phyloP scores from a whole-genome alignment of 2,888 invertebrate genomes.

The Rapana venosa region DNA sequence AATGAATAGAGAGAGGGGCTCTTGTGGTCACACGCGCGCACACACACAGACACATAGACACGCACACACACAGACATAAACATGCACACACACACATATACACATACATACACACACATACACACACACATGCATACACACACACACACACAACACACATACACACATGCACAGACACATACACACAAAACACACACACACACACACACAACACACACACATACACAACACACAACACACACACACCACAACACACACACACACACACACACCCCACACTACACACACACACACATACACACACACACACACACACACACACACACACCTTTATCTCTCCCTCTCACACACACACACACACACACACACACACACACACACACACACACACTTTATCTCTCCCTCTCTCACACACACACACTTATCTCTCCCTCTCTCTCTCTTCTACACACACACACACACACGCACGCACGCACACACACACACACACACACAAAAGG shows the following conservation, averaged over 20 bases:
- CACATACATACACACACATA: background rate
- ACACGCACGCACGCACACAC: constrained; percentile 19
- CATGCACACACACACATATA: background rate
- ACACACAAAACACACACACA: too few species aligned
- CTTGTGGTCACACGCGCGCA: too few species aligned
- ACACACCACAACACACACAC: too few species aligned
- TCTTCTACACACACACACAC: background rate
- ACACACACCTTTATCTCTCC: too few species aligned
- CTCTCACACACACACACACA: constrained; percentile 1
- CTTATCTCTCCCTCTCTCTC: background rate
- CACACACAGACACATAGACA: background rate
- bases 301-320: background rate
- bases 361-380: background rate
- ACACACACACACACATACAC: background rate
- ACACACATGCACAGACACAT: too few species aligned
- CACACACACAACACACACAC: background rate
- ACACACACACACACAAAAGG: constrained; percentile 23
- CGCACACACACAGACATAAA: background rate
- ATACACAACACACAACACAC: too few species aligned
- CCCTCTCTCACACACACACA: background rate
- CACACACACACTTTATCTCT: background rate
- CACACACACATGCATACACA: background rate
- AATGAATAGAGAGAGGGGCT: too few species aligned
- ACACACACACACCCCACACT: too few species aligned
- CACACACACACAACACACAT: background rate